These are phyloP conservation scores for Spilosoma lubricipeda DNA, from an alignment of 2,888 invertebrate genomes.

Conservation along the genomic window DNA sequence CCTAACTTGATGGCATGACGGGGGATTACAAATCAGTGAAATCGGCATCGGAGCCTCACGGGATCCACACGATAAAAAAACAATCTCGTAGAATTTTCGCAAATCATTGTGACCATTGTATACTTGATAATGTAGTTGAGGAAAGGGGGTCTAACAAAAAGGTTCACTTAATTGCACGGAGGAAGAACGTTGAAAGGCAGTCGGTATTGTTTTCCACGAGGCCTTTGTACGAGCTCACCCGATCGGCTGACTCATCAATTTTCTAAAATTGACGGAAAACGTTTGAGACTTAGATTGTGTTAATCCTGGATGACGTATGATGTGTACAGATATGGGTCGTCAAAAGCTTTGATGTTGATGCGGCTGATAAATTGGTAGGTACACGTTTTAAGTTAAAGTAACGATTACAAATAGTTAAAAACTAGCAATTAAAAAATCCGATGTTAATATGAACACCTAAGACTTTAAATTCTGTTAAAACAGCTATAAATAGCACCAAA, in stretches of 20 bases:
- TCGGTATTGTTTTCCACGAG: conserved; percentile 78
- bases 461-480: neutral
- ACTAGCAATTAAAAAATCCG: neutral
- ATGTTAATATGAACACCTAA: neutral
- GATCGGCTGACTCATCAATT: conserved; percentile 82
- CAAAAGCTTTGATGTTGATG: neutral
- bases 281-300: conserved; percentile 71
- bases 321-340: conserved; percentile 13
- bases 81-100: conserved; percentile 79
- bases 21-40: conserved; percentile 74
- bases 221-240: conserved; percentile 72
- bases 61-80: conserved; percentile 68
- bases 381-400: neutral
- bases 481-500: neutral
- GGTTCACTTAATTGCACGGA: conserved; percentile 82
- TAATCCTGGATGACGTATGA: conserved; percentile 44
- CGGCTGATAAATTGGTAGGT: neutral
- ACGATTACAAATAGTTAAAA: neutral
- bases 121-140: conserved; percentile 80
- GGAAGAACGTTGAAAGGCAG: conserved; percentile 78
- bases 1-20: conserved; percentile 69
- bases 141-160: conserved; percentile 79
- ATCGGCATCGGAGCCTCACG: conserved; percentile 63
- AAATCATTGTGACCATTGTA: conserved; percentile 83
- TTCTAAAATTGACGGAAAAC: conserved; percentile 72